Percentiles rank a stretch among this genome's conserved stretches.
phyloP scores from a whole-genome alignment of 2,888 invertebrate species.

The Gymnoscelis rufifasciata region DNA sequence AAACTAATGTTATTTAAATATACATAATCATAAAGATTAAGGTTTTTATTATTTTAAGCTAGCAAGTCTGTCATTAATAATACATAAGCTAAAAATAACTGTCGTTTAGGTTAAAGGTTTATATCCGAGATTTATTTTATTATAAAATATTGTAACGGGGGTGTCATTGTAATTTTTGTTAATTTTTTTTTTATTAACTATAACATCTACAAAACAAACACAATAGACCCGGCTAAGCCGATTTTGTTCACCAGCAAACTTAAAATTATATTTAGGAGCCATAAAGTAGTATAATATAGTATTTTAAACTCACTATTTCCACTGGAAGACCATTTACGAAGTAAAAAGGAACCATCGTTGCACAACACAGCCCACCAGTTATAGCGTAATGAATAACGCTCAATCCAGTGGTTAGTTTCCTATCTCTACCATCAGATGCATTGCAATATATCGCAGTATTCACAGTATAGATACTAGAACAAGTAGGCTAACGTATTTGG shows the following conservation, averaged over 20 bases:
- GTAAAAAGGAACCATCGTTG: slow-evolving; percentile 23
- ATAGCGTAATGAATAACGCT: slow-evolving; percentile 56
- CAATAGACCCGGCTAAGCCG: too few relatives aligned
- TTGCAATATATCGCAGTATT: slow-evolving; percentile 46
- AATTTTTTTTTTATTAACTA: too few relatives aligned
- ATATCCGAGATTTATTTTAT: background rate
- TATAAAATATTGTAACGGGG: too few relatives aligned
- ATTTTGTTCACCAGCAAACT: too few relatives aligned
- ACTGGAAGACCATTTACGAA: slow-evolving; percentile 7
- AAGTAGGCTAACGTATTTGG: background rate
- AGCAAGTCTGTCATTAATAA: background rate
- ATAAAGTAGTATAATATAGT: too few relatives aligned
- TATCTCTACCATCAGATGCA: slow-evolving; percentile 58
- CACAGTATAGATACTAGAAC: slow-evolving; percentile 16
- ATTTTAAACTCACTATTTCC: too few relatives aligned
- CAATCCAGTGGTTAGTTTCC: slow-evolving; percentile 45
- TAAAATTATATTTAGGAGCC: too few relatives aligned
- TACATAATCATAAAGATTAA: background rate
- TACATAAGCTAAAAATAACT: background rate
- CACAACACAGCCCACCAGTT: slow-evolving; percentile 35
- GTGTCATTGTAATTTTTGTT: too few relatives aligned
- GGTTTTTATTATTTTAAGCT: background rate
- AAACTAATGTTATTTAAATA: background rate
- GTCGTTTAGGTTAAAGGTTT: background rate
- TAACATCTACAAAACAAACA: too few relatives aligned